A percentile compares a stretch with the other conserved stretches of the same genome.
Conservation (phyloP, 2,797 vertebrate genomes). For the Myotis findleyi region DNA sequence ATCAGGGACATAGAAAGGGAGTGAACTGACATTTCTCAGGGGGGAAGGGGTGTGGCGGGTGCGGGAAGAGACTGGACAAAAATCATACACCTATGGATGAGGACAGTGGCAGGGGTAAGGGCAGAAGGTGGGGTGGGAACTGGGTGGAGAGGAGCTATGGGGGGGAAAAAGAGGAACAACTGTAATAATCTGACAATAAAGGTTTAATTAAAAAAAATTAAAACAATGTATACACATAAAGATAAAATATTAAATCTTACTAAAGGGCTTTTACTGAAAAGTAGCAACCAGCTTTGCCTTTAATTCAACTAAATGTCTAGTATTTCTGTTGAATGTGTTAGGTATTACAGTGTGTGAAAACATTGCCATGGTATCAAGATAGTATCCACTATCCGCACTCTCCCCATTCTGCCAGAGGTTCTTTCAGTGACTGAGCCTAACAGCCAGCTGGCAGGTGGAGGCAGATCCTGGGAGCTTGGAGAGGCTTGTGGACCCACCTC, state of each 20-base stretch:
- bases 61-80: too few species aligned
- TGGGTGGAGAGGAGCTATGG: too few species aligned
- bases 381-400: neutral
- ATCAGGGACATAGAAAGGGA: too few species aligned
- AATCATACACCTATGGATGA: too few species aligned
- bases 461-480: neutral
- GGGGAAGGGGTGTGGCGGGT: too few species aligned
- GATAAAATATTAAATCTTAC: slow-evolving; percentile 16
- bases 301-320: neutral
- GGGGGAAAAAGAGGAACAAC: too few species aligned
- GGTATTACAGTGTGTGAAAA: neutral
- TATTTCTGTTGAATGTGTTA: neutral
- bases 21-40: too few species aligned
- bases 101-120: too few species aligned
- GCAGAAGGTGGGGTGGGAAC: too few species aligned
- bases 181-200: too few species aligned
- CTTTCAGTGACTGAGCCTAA: neutral
- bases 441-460: neutral
- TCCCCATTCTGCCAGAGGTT: neutral
- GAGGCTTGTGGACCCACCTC: neutral
- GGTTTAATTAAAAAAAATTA: neutral
- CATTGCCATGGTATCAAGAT: neutral
- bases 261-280: slow-evolving; percentile 25
- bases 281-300: neutral
- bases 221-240: neutral